These are phyloP conservation scores for Tetrapedia diversipes DNA, from an alignment of 2,888 invertebrate species.

Conservation along the genomic window DNA sequence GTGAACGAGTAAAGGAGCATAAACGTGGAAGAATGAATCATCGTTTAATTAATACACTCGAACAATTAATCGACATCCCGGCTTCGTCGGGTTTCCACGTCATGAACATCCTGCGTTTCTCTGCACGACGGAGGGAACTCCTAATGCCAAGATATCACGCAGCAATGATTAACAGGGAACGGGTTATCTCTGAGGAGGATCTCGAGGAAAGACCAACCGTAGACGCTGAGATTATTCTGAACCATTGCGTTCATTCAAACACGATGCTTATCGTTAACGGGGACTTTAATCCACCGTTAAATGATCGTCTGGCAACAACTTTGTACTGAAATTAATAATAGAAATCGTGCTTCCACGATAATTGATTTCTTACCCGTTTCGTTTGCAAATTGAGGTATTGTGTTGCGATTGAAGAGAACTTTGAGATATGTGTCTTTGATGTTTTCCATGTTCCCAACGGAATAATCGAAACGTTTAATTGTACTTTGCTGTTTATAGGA, in stretches of 20 bases:
- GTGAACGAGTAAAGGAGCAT: no score
- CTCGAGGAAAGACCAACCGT: conserved; percentile 7
- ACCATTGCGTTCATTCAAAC: neutral
- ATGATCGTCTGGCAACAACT: conserved; percentile 5
- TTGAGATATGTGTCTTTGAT: neutral
- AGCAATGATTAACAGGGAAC: conserved; percentile 21
- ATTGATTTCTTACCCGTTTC: neutral
- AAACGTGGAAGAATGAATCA: neutral
- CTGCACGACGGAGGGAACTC: neutral
- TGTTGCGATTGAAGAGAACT: neutral
- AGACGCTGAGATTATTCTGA: conserved; percentile 14
- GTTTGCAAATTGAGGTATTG: neutral
- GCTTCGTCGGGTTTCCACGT: neutral
- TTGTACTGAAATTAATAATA: neutral
- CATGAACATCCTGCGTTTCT: neutral
- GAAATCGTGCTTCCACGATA: neutral
- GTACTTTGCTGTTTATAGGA: no score
- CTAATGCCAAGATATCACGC: conserved; percentile 8
- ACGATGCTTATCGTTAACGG: conserved; percentile 1
- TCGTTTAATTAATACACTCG: neutral
- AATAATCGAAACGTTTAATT: neutral
- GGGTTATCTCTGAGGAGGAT: conserved; percentile 33
- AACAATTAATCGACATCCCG: neutral
- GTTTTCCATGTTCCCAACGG: neutral
- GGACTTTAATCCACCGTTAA: conserved; percentile 13